Base-by-base conservation (phyloP, 2,797 vertebrate genomes). In the Bucorvus abyssinicus region DNA sequence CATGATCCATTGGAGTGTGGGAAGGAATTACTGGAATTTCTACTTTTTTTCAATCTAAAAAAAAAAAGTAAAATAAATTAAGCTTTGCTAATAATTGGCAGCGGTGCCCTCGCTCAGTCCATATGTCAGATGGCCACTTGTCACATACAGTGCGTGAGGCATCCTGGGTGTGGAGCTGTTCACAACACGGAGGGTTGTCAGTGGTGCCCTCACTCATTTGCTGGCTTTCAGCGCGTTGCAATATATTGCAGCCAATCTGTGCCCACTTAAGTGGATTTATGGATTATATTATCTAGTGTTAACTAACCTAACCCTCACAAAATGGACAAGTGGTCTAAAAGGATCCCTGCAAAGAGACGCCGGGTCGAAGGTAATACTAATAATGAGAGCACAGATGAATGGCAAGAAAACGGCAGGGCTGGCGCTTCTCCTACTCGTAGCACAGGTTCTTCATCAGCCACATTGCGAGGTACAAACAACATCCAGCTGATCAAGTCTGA, bases 171-270 rank as follows among this genome's bases (percentile, higher is more conserved):
- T 6, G 29, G 64, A 47, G 14, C 2, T 74, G 36, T n/a, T 92
- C 55, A 44, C 55, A 65, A 11, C 0, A 0, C 1, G 0, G 34
- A 55, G 13, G 5, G 22, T 8, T 84, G 30, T 26, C 18, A 24
- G 24, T 17, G 50, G 21, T 67, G 15, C 36, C 32, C 60, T 90
- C 55, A 27, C 8, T 30, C 14, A 30, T 87, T 68, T 84, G 26
- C 17, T 65, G 5, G 2, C 38, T 70, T 83, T 38, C 60, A 74
- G 49, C 36, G 26, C 16, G 74, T 40, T 64, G 30, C 22, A 60
- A 24, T 64, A 40, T 61, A 38, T 44, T 71, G 34, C 50, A 79
- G 14, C 56, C 17, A 4, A 0, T 27, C 10, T 21, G 20, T 56
- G 36, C 19, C 18, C n/a, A 40, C 5, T 38, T 65, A 61, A 60